Evolutionary conservation across 2,797 vertebrate genomes (phyloP).

Genomic region (Brachyrhaphis roseni): DNA sequence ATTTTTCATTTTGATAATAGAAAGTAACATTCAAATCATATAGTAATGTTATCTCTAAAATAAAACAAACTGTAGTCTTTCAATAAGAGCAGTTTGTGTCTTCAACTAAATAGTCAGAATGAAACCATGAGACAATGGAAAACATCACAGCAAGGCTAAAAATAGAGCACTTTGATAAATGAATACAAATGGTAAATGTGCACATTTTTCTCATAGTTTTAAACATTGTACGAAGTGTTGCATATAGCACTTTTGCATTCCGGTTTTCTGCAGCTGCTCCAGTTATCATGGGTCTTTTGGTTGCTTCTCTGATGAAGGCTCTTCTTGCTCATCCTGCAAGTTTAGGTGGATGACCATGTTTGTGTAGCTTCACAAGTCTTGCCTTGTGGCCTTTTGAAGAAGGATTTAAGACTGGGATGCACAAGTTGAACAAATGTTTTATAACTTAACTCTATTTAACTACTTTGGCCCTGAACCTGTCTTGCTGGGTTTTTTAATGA

Average conservation of each 20-base stretch:
- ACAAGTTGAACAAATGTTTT: not conserved
- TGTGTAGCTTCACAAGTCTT: not conserved
- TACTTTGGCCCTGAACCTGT: not conserved
- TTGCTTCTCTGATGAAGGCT: not conserved
- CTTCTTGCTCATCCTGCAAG: not conserved
- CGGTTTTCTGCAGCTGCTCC: not conserved
- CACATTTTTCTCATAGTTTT: not conserved
- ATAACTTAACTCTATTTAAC: not conserved
- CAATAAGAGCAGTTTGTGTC: not conserved
- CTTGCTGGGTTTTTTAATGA: not conserved
- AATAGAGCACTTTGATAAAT: not conserved
- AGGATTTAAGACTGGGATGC: not conserved
- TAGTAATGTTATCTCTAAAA: not conserved
- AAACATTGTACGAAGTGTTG: not conserved
- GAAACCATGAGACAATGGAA: not conserved
- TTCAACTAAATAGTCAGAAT: not conserved
- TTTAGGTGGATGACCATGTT: not conserved
- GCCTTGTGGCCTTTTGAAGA: not conserved
- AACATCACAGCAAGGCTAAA: not conserved
- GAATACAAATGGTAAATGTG: not conserved
- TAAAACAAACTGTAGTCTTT: not conserved
- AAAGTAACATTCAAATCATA: not conserved
- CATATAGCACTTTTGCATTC: not conserved
- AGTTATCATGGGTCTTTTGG: not conserved
- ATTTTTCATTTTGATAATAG: not conserved